phyloP scores from a whole-genome alignment of 2,113 vertebrate species.

The Salminus brasiliensis region DNA sequence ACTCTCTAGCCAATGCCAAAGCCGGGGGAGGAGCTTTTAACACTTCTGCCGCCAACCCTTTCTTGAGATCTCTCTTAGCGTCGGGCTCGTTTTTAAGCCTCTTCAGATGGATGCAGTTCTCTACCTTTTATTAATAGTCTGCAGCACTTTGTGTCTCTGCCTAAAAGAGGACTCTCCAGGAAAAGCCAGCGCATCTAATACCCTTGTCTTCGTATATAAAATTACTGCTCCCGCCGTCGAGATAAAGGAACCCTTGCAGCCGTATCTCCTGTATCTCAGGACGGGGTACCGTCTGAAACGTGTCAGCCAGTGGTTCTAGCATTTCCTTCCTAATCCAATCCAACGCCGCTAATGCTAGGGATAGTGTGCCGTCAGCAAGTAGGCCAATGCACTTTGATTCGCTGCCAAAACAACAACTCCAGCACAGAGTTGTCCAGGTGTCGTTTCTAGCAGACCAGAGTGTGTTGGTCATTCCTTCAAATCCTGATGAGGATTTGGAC shows the following conservation, averaged over 20 bases:
- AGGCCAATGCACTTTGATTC: constrained; percentile 2
- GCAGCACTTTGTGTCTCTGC: neutral
- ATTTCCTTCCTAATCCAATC: neutral
- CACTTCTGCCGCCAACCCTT: constrained; percentile 56
- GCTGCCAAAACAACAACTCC: constrained; percentile 10
- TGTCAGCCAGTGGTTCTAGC: neutral
- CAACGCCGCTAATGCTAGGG: neutral
- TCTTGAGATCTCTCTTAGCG: neutral
- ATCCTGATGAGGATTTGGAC: neutral
- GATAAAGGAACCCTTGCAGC: neutral
- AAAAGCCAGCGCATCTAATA: neutral
- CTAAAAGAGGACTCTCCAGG: neutral
- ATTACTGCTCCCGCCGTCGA: neutral
- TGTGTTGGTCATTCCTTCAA: neutral
- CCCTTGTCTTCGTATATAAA: neutral
- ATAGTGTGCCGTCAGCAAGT: constrained; percentile 8
- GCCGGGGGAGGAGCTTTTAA: constrained; percentile 6
- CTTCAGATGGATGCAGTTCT: constrained; percentile 13
- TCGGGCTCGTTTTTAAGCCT: neutral
- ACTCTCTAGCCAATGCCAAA: constrained; percentile 14
- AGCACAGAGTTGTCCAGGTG: neutral
- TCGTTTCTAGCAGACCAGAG: neutral
- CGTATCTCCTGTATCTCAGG: neutral
- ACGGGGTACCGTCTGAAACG: neutral
- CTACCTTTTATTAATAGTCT: constrained; percentile 5